A percentile compares a stretch with the other conserved stretches of the same genome.
Evolutionary conservation across 1,140 invertebrate genomes (phyloP).

Genomic region (Planococcus citri): DNA sequence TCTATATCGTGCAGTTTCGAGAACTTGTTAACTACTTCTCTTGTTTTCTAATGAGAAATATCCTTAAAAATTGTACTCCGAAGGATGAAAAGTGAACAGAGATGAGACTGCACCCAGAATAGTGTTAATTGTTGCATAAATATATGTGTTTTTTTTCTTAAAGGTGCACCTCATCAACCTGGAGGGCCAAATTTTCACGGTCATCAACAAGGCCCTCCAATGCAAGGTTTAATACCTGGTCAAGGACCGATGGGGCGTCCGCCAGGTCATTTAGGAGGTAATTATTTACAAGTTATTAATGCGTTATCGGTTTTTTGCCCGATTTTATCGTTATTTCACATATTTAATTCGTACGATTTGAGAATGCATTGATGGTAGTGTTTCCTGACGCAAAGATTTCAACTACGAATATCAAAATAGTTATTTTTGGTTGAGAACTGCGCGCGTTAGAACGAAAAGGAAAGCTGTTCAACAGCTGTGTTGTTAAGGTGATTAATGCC

Average conservation of each 20-base stretch:
- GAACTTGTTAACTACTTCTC: too few relatives aligned
- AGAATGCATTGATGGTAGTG: neutral
- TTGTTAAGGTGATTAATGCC: neutral
- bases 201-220: conserved; percentile 36
- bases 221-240: conserved; percentile 56
- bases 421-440: neutral
- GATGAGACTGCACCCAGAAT: conserved; percentile 10
- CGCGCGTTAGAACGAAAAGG: neutral
- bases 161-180: conserved; percentile 25
- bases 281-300: conserved; percentile 14
- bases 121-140: neutral
- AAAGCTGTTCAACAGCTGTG: neutral
- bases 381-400: neutral
- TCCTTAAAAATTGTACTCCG: too few relatives aligned
- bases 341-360: neutral
- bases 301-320: neutral
- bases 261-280: conserved; percentile 19
- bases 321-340: neutral
- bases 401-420: neutral
- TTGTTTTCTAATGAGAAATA: too few relatives aligned
- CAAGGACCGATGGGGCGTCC: conserved; percentile 36
- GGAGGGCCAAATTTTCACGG: conserved; percentile 24
- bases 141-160: conserved; percentile 14
- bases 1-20: too few relatives aligned
- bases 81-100: neutral